Evolutionary conservation across 2,797 vertebrate genomes (phyloP).

Genomic region (Eidolon dupreanum): DNA sequence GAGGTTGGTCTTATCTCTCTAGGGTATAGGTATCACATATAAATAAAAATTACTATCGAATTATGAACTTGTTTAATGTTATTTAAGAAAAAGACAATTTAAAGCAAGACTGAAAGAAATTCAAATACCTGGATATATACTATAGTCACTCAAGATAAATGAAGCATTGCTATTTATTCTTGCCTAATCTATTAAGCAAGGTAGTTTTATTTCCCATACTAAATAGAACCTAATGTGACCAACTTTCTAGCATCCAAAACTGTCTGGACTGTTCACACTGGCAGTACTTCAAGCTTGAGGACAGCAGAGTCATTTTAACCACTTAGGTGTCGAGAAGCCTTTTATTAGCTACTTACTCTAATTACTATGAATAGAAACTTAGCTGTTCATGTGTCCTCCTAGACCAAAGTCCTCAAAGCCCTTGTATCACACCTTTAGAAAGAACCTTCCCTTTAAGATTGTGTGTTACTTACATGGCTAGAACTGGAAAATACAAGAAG

Average conservation of each 20-base stretch:
- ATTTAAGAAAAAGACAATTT: slow-evolving; percentile 18
- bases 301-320: slow-evolving; percentile 41
- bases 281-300: slow-evolving; percentile 13
- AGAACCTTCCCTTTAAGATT: slow-evolving; percentile 1
- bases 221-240: slow-evolving; percentile 15
- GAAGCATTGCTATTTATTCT: not conserved
- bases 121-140: not conserved
- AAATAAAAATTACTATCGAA: not conserved
- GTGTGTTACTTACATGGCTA: not conserved
- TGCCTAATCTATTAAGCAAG: not conserved
- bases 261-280: slow-evolving; percentile 17
- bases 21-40: not conserved
- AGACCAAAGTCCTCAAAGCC: slow-evolving; percentile 21
- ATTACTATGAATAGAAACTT: slow-evolving; percentile 64
- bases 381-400: slow-evolving; percentile 56
- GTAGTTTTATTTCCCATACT: slow-evolving; percentile 16
- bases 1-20: not conserved
- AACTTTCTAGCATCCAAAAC: not conserved
- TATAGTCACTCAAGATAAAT: not conserved
- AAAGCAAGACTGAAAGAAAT: not conserved
- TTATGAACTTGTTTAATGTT: not conserved
- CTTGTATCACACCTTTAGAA: not conserved
- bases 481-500: slow-evolving; percentile 19
- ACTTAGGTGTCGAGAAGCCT: slow-evolving; percentile 52
- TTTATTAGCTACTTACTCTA: slow-evolving; percentile 73